phyloP scores from a whole-genome alignment of 2,113 vertebrate genomes.

The Prunella fulvescens region DNA sequence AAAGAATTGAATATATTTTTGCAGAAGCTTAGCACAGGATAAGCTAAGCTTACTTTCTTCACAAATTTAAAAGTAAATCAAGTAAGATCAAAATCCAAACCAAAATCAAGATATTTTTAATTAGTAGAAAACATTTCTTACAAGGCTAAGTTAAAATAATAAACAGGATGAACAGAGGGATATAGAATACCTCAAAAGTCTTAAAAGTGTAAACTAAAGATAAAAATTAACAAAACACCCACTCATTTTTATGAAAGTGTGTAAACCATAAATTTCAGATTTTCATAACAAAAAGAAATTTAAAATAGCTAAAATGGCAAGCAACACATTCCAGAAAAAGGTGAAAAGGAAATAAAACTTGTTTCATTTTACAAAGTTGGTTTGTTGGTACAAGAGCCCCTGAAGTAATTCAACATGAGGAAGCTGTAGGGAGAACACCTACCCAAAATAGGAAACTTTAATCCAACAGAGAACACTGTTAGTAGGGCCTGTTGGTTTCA shows the following conservation, averaged over 20 bases:
- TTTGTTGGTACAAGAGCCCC: background rate
- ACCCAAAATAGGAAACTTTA: background rate
- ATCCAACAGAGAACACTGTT: background rate
- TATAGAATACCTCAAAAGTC: background rate
- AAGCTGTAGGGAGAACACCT: background rate
- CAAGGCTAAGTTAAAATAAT: background rate
- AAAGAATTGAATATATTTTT: background rate
- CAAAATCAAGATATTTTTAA: background rate
- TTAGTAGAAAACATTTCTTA: background rate
- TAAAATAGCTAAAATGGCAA: background rate
- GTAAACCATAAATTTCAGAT: background rate
- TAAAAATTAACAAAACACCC: background rate
- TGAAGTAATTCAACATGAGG: fast-evolving
- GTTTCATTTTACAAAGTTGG: background rate
- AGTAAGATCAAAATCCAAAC: background rate
- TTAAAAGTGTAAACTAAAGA: background rate
- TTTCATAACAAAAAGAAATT: background rate
- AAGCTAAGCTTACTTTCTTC: background rate
- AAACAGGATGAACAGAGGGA: background rate
- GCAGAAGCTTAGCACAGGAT: background rate
- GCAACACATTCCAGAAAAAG: background rate
- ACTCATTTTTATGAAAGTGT: background rate
- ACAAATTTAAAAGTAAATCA: background rate
- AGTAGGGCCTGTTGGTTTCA: background rate
- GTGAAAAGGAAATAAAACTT: background rate